Conservation (phyloP, 2,888 invertebrate species). For the Zhengitettix transpicula region DNA sequence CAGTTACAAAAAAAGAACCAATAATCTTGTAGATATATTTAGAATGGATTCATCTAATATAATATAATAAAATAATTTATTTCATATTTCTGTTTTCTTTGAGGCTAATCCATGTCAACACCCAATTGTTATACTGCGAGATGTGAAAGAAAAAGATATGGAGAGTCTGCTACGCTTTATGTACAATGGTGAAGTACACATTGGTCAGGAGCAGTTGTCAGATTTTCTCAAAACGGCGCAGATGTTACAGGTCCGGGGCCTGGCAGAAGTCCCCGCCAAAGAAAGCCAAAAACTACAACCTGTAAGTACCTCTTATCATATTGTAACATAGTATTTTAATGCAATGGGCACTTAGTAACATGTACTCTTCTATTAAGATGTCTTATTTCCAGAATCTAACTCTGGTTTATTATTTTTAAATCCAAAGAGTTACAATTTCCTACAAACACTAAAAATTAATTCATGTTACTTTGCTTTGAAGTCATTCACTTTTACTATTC, state of each 20-base stretch:
- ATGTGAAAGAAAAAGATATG: conserved; percentile 73
- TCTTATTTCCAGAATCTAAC: neutral
- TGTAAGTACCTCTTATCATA: conserved; percentile 30
- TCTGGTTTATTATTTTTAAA: no score
- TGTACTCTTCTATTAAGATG: neutral
- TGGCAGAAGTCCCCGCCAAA: conserved; percentile 55
- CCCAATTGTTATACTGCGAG: conserved; percentile 74
- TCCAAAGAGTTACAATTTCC: neutral
- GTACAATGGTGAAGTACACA: conserved; percentile 84
- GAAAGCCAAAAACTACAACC: conserved; percentile 53
- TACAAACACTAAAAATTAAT: no score
- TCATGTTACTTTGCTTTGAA: neutral
- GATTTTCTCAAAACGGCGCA: conserved; percentile 78
- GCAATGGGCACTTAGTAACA: neutral
- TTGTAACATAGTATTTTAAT: neutral
- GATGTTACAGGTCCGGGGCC: conserved; percentile 69
- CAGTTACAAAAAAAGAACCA: no score
- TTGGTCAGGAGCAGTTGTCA: conserved; percentile 71
- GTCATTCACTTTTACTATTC: no score
- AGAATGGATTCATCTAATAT: no score
- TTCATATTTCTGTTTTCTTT: neutral
- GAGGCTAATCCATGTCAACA: conserved; percentile 77
- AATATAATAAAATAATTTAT: no score
- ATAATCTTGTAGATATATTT: no score
- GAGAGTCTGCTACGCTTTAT: conserved; percentile 77